Conservation (phyloP, 2,888 invertebrate species). For the Dicranocentrus wangi region DNA sequence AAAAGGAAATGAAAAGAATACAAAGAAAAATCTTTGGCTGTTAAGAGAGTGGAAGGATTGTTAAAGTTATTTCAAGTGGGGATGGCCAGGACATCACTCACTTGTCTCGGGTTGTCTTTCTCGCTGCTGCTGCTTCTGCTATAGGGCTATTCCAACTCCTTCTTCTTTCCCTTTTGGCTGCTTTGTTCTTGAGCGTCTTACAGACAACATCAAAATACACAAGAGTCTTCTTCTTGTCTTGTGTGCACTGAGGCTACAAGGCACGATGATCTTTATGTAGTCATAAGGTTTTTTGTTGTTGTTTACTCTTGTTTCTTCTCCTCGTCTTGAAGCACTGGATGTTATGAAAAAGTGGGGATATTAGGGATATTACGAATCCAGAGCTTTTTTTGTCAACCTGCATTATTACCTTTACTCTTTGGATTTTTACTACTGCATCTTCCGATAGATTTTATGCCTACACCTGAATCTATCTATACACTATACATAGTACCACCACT, state of each 20-base stretch:
- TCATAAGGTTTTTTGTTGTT: neutral
- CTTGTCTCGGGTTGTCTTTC: constrained; percentile 4
- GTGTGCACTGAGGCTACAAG: neutral
- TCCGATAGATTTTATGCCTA: too few species aligned
- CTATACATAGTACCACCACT: too few species aligned
- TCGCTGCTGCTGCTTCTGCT: neutral
- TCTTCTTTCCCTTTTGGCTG: neutral
- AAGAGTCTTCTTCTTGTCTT: neutral
- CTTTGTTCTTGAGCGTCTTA: neutral
- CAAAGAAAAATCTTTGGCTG: neutral
- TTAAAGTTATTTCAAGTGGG: constrained; percentile 14
- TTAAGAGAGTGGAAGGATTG: neutral
- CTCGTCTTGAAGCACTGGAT: too few species aligned
- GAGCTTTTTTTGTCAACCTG: too few species aligned
- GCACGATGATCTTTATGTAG: too few species aligned
- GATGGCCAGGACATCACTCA: constrained; percentile 39
- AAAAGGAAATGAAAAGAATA: neutral
- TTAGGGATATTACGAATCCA: too few species aligned
- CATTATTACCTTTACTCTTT: too few species aligned
- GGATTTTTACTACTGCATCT: too few species aligned
- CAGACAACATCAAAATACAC: neutral
- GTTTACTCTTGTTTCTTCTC: too few species aligned
- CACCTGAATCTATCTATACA: too few species aligned
- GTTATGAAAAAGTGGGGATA: too few species aligned
- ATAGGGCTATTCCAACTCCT: neutral